phyloP scores from a whole-genome alignment of 2,888 invertebrate species.

The Ochropleura leucogaster region DNA sequence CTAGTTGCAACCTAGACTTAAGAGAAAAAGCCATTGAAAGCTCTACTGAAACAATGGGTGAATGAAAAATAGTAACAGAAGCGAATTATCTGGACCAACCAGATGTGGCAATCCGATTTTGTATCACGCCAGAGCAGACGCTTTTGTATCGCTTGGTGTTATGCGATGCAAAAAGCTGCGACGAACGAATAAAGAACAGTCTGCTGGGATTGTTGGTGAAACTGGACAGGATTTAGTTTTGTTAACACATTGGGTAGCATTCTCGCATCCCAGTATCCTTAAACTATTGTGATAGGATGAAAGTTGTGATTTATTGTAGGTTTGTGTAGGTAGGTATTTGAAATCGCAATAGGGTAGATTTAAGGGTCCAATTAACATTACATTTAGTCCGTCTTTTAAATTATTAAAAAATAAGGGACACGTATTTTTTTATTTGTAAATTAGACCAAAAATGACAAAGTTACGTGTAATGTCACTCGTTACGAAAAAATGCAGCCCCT shows the following conservation, averaged over 20 bases:
- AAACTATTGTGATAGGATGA: background rate
- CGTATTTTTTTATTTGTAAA: no score
- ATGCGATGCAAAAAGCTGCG: conserved; percentile 38
- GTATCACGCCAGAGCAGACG: conserved; percentile 57
- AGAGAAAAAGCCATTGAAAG: background rate
- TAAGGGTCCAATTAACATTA: no score
- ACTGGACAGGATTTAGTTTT: conserved; percentile 3
- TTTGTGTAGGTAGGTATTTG: background rate
- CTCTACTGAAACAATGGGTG: conserved; percentile 62
- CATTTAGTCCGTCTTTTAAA: no score
- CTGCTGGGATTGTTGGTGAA: conserved; percentile 8
- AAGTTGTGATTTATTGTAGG: background rate
- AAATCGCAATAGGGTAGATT: no score
- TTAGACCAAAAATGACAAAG: no score
- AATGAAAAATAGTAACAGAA: conserved; percentile 63
- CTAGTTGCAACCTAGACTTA: background rate
- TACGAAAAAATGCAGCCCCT: no score
- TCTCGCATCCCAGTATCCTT: background rate
- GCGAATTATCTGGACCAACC: conserved; percentile 70
- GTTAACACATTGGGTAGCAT: background rate
- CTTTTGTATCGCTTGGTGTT: conserved; percentile 16
- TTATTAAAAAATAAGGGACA: no score
- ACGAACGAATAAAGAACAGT: conserved; percentile 3
- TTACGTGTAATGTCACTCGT: no score
- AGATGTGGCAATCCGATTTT: conserved; percentile 74